Base-by-base conservation (phyloP, 2,797 vertebrate species). In the Trachurus trachurus region DNA sequence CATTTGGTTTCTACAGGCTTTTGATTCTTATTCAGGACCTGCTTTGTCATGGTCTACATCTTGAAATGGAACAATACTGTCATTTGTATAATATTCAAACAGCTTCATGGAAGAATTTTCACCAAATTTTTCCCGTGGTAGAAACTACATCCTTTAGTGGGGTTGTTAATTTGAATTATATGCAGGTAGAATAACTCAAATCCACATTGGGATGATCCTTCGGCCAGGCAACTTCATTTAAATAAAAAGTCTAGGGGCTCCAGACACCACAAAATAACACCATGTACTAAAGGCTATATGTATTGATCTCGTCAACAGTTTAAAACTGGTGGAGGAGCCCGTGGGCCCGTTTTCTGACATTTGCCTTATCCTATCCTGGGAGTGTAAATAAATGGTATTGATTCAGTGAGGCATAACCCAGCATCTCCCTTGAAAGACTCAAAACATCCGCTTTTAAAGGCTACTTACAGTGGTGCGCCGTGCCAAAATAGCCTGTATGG, bases 311-410 rank as follows among this genome's bases (percentile, higher is more conserved):
- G 69, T 72, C 62, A 79, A 71, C 85, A 83, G 77, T 87, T 91
- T 69, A 29, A 71, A 92, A 87, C 78, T 92, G 72, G 80, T 26
- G 12, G 74, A 87, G 76, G 60, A 80, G 80, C 83, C 83, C 66
- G 71, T 75, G 82, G 86, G 81, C 88, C 85, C 80, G 26, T 68
- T 86, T 83, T 82, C 78, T 87, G 76, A 88, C 86, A 85, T 85
- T 84, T 86, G 64, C 80, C 85, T 80, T 44, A 45, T 68, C 66
- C 79, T 62, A 74, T 81, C 83, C 74, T 50, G 86, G 68, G 82
- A 88, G 80, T 76, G 77, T 88, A 87, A 91, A 91, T 91, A 85
- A 86, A 89, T 57, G 72, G 52, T 84, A 90, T 87, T 53, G 89
- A 90, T 87, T 85, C 21, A 60, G 49, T 13, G 50, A 81, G 26